A percentile compares a stretch with the other conserved stretches of the same genome.
Evolutionary conservation across 2,113 vertebrate species (phyloP).

Genomic region (Otocyon megalotis): DNA sequence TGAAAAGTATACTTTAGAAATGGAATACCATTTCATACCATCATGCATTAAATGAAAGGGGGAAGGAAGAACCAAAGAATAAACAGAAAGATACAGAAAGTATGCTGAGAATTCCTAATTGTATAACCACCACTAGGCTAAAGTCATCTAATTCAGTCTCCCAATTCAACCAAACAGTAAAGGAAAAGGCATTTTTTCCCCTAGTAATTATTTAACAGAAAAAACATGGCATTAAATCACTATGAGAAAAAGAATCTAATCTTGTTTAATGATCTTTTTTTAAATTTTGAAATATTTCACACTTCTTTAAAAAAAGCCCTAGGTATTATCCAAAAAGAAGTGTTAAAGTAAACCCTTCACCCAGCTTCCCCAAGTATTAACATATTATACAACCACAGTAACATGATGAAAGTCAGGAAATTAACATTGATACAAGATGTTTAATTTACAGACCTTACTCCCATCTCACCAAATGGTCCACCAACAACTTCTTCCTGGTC

Average conservation of each 20-base stretch:
- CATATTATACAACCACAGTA: not conserved
- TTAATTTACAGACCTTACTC: not conserved
- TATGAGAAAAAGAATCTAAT: not conserved
- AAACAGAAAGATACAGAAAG: not conserved
- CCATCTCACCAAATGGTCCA: not conserved
- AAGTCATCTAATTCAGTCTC: not conserved
- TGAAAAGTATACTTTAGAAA: not conserved
- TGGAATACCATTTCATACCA: not conserved
- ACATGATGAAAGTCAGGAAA: not conserved
- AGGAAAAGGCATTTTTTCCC: not conserved
- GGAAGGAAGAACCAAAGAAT: not conserved
- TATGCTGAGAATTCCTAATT: not conserved
- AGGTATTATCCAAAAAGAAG: not conserved
- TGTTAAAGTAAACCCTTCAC: not conserved
- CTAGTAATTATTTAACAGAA: not conserved
- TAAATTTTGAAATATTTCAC: not conserved
- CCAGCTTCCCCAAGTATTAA: not conserved
- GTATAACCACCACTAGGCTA: not conserved
- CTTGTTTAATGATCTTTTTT: slow-evolving; percentile 11
- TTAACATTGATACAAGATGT: not conserved
- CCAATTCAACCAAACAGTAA: not conserved
- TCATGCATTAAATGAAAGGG: not conserved
- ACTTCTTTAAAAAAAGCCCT: not conserved
- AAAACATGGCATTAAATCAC: not conserved
- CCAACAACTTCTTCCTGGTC: not conserved